Conservation (phyloP, 2,113 vertebrate genomes). For the Triplophysa dalaica region DNA sequence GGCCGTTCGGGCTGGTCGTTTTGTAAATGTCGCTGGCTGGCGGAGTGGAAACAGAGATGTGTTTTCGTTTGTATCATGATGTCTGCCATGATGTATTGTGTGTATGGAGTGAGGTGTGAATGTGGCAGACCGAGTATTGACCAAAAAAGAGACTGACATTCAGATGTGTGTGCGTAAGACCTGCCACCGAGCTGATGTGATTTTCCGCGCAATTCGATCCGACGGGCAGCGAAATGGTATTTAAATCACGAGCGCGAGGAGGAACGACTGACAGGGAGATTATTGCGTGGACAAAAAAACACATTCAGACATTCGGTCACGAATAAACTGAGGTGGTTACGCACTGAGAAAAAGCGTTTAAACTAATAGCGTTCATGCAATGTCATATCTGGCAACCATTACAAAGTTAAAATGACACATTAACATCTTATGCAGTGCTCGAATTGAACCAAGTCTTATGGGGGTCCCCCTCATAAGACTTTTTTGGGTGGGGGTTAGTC, state of each 20-base stretch:
- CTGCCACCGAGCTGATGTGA: slow-evolving; percentile 28
- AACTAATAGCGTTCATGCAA: slow-evolving; percentile 7
- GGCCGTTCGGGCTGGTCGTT: slow-evolving; percentile 29
- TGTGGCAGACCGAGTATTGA: slow-evolving; percentile 29
- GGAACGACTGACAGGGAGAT: slow-evolving; percentile 18
- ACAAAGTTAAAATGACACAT: slow-evolving; percentile 18
- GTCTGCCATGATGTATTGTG: slow-evolving; percentile 36
- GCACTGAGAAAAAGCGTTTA: background rate
- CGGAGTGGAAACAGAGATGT: slow-evolving; percentile 3
- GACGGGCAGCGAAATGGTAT: slow-evolving; percentile 12
- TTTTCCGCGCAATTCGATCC: slow-evolving; percentile 26
- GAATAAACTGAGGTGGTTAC: slow-evolving; percentile 24
- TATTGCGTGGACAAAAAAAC: slow-evolving; percentile 6
- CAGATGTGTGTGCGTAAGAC: slow-evolving; percentile 8
- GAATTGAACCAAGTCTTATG: too few species aligned
- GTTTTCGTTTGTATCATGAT: slow-evolving; percentile 22
- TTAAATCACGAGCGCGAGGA: slow-evolving; percentile 23
- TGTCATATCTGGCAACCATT: slow-evolving; percentile 20
- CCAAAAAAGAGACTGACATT: slow-evolving; percentile 46
- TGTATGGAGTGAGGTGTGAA: slow-evolving; percentile 35
- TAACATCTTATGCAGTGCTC: background rate
- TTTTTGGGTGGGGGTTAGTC: too few species aligned
- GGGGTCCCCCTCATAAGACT: too few species aligned
- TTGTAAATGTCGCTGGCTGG: slow-evolving; percentile 45
- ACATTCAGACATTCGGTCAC: background rate